Conservation (phyloP, 2,888 invertebrate species). For the Eupithecia pulchellata region DNA sequence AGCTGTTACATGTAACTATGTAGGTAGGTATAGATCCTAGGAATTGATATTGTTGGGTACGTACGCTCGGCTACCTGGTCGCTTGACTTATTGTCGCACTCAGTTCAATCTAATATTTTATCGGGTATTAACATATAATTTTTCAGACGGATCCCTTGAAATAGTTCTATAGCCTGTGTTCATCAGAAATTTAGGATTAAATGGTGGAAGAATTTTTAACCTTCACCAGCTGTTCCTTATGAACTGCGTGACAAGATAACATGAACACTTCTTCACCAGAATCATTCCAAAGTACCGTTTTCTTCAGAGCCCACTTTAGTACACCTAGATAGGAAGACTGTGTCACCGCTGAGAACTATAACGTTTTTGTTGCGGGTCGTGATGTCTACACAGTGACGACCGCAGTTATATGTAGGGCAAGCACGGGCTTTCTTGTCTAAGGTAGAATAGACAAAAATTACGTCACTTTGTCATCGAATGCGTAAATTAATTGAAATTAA, state of each 20-base stretch:
- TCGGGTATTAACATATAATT: no score
- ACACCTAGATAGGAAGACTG: slow-evolving; percentile 95
- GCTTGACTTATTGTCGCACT: not conserved
- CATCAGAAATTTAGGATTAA: no score
- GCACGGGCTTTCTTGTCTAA: no score
- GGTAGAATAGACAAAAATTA: no score
- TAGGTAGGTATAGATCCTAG: not conserved
- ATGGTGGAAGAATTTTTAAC: no score
- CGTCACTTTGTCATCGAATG: no score
- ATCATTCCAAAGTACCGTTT: slow-evolving; percentile 92
- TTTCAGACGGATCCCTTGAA: no score
- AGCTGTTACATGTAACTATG: not conserved
- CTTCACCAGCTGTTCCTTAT: slow-evolving; percentile 90
- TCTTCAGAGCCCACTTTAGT: slow-evolving; percentile 89
- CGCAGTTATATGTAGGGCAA: slow-evolving; percentile 95
- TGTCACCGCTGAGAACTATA: slow-evolving; percentile 95
- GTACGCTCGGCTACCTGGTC: not conserved
- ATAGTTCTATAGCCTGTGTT: no score
- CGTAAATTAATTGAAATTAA: no score
- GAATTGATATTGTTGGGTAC: not conserved
- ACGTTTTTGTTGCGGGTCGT: slow-evolving; percentile 95
- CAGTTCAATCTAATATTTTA: not conserved
- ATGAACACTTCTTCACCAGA: slow-evolving; percentile 92
- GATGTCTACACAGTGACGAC: slow-evolving; percentile 94
- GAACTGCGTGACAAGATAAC: slow-evolving; percentile 93